Conservation (phyloP, 2,888 invertebrate species). For the Sturmia bella region DNA sequence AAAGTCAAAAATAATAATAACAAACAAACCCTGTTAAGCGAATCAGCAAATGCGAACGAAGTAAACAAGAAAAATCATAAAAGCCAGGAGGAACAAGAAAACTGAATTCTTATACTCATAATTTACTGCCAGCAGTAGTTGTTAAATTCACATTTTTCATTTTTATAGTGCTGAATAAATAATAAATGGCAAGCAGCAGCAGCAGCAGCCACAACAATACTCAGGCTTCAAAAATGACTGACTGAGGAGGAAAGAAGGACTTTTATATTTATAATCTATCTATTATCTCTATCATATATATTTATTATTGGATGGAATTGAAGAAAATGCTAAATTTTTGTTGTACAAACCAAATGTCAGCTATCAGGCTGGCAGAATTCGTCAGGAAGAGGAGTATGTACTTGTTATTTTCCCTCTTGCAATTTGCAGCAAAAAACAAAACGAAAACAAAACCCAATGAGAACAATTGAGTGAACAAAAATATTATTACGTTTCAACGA, state of each 20-base stretch:
- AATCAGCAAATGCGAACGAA: background rate
- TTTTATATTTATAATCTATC: conserved; percentile 38
- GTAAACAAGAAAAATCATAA: conserved; percentile 9
- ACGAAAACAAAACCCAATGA: no score
- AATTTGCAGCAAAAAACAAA: background rate
- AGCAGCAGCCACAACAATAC: conserved; percentile 22
- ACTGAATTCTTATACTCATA: conserved; percentile 35
- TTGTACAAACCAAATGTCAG: conserved; percentile 78
- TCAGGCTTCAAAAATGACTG: background rate
- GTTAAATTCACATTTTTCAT: conserved; percentile 1
- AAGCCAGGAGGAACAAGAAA: conserved; percentile 8
- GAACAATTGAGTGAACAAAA: background rate
- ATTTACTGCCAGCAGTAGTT: background rate
- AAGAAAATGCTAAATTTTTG: conserved; percentile 75
- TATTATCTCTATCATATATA: no score
- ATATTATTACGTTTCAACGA: background rate
- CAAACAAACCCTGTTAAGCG: background rate
- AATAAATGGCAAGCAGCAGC: background rate
- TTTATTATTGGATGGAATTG: conserved; percentile 12
- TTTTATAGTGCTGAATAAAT: background rate
- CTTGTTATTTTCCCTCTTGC: conserved; percentile 1
- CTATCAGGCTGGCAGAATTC: conserved; percentile 77
- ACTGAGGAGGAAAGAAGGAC: conserved; percentile 6
- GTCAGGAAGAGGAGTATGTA: conserved; percentile 56
- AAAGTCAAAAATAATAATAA: background rate